These are phyloP conservation scores for Sesamia inferens DNA, from an alignment of 2,888 invertebrate species.

Conservation along the genomic window DNA sequence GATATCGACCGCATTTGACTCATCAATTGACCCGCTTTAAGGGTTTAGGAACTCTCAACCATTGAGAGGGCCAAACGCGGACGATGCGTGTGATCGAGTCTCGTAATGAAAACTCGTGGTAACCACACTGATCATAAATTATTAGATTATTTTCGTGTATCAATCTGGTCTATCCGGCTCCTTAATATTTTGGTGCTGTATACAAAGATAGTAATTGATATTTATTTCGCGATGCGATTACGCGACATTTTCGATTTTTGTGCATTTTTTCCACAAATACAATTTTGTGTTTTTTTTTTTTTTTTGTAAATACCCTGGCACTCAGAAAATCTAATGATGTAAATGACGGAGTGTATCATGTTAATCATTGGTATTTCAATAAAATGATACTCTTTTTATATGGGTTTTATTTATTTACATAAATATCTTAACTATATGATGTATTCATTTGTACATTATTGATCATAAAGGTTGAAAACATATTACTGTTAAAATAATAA, in stretches of 20 bases:
- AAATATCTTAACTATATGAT: too few species aligned
- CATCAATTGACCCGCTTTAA: too few species aligned
- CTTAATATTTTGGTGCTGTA: slow-evolving; percentile 67
- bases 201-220: slow-evolving; percentile 58
- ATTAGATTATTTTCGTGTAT: slow-evolving; percentile 53
- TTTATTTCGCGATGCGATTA: slow-evolving; percentile 51
- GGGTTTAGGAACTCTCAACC: too few species aligned
- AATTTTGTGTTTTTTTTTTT: slow-evolving; percentile 72
- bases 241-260: slow-evolving; percentile 63
- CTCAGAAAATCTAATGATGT: slow-evolving; percentile 72
- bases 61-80: too few species aligned
- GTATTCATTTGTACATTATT: slow-evolving; percentile 18
- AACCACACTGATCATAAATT: neutral
- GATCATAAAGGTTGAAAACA: neutral
- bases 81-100: too few species aligned
- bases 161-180: slow-evolving; percentile 39
- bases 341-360: slow-evolving; percentile 68
- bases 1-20: too few species aligned
- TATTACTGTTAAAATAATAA: neutral
- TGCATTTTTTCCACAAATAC: slow-evolving; percentile 71
- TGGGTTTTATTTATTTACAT: slow-evolving; percentile 67
- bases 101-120: too few species aligned
- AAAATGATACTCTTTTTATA: slow-evolving; percentile 76
- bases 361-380: slow-evolving; percentile 81
- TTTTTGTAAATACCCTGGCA: slow-evolving; percentile 80